phyloP scores from a whole-genome alignment of 2,797 vertebrate genomes.

The Sylvilagus floridanus region DNA sequence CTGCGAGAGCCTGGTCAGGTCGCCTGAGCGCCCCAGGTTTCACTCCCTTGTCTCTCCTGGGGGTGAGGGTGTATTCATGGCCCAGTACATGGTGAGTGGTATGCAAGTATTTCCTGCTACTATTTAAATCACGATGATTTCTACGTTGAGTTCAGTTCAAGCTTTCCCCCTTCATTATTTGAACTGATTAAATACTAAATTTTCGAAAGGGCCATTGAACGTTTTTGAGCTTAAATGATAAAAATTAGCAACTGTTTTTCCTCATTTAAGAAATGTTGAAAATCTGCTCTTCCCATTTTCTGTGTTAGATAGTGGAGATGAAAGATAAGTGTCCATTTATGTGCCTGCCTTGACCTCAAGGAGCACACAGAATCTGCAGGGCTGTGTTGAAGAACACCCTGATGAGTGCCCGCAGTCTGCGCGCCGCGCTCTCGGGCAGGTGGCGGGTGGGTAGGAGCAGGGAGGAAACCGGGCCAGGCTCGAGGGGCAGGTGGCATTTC shows the following conservation, averaged over 20 bases:
- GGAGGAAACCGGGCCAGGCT: neutral
- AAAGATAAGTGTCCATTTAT: neutral
- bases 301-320: neutral
- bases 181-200: neutral
- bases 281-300: neutral
- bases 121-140: neutral
- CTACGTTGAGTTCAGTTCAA: neutral
- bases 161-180: neutral
- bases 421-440: neutral
- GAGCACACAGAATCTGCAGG: neutral
- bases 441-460: no score
- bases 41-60: neutral
- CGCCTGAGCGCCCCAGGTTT: neutral
- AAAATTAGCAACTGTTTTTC: neutral
- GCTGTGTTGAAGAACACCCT: neutral
- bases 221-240: neutral
- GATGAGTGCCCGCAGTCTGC: neutral
- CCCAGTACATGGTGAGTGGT: neutral
- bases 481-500: neutral
- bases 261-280: neutral
- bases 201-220: neutral
- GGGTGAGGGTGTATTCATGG: neutral
- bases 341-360: neutral
- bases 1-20: neutral
- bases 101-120: neutral